Evolutionary conservation across 2,797 vertebrate genomes (phyloP).

Genomic region (Diplodus sargus): DNA sequence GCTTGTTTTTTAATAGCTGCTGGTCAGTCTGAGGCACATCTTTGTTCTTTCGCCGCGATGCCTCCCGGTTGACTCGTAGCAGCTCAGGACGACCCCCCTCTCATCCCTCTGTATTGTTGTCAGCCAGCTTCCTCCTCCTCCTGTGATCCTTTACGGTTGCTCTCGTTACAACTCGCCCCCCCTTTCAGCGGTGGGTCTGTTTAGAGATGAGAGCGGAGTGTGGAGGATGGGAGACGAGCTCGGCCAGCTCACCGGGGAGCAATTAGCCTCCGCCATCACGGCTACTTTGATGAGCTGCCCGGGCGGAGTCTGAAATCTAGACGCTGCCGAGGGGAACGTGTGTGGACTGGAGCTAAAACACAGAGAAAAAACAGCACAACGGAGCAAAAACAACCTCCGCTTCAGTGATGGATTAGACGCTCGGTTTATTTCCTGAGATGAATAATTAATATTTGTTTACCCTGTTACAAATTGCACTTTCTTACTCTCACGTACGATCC

Average conservation of each 20-base stretch:
- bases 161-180: conserved; percentile 37
- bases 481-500: not conserved
- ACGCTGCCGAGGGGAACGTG: conserved; percentile 1
- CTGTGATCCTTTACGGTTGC: conserved; percentile 38
- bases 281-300: conserved; percentile 61
- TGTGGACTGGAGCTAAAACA: conserved; percentile 12
- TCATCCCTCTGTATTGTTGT: conserved; percentile 31
- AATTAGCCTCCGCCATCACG: conserved; percentile 69
- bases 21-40: conserved; percentile 13
- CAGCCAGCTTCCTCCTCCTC: conserved; percentile 30
- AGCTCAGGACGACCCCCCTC: conserved; percentile 34
- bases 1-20: conserved; percentile 17
- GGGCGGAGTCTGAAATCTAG: conserved; percentile 41
- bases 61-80: conserved; percentile 15
- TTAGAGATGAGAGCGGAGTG: conserved; percentile 50
- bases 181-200: conserved; percentile 40
- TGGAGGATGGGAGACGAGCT: conserved; percentile 59
- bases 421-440: not conserved
- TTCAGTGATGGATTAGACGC: not conserved
- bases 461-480: not conserved
- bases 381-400: not conserved
- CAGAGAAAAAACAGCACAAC: not conserved
- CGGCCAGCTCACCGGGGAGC: conserved; percentile 62
- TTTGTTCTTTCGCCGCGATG: conserved; percentile 10
- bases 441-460: not conserved